phyloP scores from a whole-genome alignment of 1,140 invertebrate genomes.

The Drosophila mauritiana region DNA sequence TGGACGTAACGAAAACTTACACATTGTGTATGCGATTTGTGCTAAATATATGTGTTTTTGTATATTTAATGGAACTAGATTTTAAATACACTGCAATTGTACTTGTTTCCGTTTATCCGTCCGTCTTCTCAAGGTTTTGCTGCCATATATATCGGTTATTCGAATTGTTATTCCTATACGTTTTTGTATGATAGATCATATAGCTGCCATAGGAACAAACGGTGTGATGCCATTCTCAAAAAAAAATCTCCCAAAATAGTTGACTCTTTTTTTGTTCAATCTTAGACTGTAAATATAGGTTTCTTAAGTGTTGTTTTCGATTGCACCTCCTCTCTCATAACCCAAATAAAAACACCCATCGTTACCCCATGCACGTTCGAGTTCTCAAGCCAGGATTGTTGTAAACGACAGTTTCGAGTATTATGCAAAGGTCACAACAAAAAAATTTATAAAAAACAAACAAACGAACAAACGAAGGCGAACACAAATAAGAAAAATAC shows the following conservation, averaged over 20 bases:
- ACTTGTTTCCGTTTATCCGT: constrained; percentile 13
- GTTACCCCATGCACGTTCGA: constrained; percentile 19
- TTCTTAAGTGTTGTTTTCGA: constrained; percentile 6
- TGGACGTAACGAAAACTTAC: constrained; percentile 7
- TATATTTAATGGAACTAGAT: constrained; percentile 9
- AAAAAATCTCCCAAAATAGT: constrained; percentile 20
- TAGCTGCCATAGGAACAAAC: constrained; percentile 36
- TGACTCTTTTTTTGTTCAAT: constrained; percentile 12
- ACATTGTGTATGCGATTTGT: constrained; percentile 22
- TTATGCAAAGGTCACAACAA: constrained; percentile 36
- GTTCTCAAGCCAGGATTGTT: constrained; percentile 41
- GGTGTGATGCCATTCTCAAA: constrained; percentile 19
- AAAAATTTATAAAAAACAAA: neutral
- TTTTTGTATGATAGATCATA: constrained; percentile 17
- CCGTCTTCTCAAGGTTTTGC: constrained; percentile 18
- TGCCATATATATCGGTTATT: constrained; percentile 30
- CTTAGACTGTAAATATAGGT: constrained; percentile 16
- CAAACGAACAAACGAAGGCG: neutral
- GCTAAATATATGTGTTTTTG: constrained; percentile 18
- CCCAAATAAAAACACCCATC: neutral
- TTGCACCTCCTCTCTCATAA: neutral
- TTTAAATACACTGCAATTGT: constrained; percentile 5
- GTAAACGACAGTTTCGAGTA: constrained; percentile 31
- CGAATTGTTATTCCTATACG: constrained; percentile 32
- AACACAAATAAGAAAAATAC: constrained; percentile 8